Conservation (phyloP, 2,888 invertebrate genomes). For the Oxytorus armatus region DNA sequence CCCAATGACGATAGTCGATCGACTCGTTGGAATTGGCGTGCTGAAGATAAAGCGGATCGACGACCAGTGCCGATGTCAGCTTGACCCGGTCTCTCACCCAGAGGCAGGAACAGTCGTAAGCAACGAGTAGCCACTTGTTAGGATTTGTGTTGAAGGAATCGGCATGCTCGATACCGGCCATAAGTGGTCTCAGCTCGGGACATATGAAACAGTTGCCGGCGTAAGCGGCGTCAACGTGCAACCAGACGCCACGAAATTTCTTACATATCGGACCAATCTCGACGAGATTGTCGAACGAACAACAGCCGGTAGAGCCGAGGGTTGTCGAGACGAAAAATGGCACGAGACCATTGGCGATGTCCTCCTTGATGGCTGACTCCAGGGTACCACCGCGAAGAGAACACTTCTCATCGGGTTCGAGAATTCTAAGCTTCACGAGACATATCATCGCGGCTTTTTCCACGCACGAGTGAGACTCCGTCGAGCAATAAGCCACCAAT, state of each 20-base stretch:
- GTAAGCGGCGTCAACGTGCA: constrained; percentile 95
- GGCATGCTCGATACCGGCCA: constrained; percentile 90
- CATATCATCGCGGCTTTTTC: constrained; percentile 93
- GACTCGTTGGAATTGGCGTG: constrained; percentile 91
- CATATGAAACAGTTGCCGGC: constrained; percentile 95
- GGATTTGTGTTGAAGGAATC: constrained; percentile 95
- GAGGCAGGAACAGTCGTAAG: constrained; percentile 94
- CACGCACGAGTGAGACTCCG: constrained; percentile 91
- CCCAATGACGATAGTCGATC: constrained; percentile 93
- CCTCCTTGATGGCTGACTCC: constrained; percentile 89
- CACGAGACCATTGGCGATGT: constrained; percentile 90
- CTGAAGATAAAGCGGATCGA: constrained; percentile 94
- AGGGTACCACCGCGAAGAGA: constrained; percentile 88
- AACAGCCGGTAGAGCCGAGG: constrained; percentile 93
- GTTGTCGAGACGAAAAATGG: constrained; percentile 94
- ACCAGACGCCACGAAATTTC: constrained; percentile 89
- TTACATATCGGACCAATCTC: constrained; percentile 91
- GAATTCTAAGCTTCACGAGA: constrained; percentile 89
- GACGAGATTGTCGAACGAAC: constrained; percentile 92
- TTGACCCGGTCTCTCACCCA: constrained; percentile 92
- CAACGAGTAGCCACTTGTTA: constrained; percentile 94
- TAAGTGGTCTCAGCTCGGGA: constrained; percentile 90
- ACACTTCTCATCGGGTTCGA: constrained; percentile 90
- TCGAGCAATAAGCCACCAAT: constrained; percentile 91
- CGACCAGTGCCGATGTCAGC: constrained; percentile 92